A percentile compares a stretch with the other conserved stretches of the same genome.
Conservation (phyloP, 2,113 vertebrate species). For the Procapra przewalskii region DNA sequence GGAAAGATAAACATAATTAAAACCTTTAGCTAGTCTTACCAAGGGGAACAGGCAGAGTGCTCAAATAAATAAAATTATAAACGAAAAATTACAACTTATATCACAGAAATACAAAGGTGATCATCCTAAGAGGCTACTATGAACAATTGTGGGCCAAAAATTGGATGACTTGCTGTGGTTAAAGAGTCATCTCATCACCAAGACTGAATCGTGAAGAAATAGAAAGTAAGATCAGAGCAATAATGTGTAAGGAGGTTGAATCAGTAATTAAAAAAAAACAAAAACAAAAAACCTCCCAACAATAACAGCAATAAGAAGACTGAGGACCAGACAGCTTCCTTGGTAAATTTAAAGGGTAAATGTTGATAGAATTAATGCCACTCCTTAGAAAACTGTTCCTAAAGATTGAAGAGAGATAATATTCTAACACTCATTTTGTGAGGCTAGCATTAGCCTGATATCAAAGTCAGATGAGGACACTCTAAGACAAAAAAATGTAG, state of each 20-base stretch:
- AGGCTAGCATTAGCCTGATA: neutral
- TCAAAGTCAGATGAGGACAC: neutral
- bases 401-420: neutral
- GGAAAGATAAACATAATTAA: neutral
- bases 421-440: neutral
- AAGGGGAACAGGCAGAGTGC: neutral
- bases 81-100: neutral
- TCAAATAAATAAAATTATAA: neutral
- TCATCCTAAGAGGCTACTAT: neutral
- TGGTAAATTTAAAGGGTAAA: neutral
- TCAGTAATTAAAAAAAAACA: neutral
- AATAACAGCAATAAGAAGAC: neutral
- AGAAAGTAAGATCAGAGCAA: neutral
- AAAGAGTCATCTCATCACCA: neutral
- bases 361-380: neutral
- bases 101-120: neutral
- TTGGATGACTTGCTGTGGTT: neutral
- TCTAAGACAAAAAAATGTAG: neutral
- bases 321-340: neutral
- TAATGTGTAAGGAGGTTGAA: neutral
- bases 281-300: neutral
- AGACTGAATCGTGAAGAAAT: neutral
- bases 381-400: neutral
- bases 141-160: neutral
- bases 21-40: neutral